Conservation (phyloP, 2,113 vertebrate species). For the Odocoileus hemionus region DNA sequence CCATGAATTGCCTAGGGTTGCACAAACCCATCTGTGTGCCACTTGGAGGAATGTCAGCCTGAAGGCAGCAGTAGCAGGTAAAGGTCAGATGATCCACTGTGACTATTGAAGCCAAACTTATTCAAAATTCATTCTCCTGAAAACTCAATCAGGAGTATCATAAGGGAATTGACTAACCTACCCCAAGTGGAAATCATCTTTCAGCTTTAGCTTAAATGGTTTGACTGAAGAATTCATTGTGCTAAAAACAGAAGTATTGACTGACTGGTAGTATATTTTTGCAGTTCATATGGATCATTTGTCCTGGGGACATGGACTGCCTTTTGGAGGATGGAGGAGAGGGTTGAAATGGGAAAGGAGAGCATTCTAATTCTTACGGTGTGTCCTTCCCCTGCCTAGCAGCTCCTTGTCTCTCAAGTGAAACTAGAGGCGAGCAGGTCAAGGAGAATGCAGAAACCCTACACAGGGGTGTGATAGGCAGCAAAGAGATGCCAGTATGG, state of each 20-base stretch:
- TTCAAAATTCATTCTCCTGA: not conserved
- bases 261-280: not conserved
- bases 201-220: not conserved
- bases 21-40: not conserved
- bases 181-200: not conserved
- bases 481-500: not conserved
- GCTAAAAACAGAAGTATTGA: not conserved
- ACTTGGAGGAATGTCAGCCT: not conserved
- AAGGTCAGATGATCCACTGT: not conserved
- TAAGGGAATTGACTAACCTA: not conserved
- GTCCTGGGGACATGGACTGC: not conserved
- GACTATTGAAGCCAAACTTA: not conserved
- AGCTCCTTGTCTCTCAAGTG: not conserved
- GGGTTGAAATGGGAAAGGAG: not conserved
- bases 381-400: not conserved
- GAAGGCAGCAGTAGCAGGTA: not conserved
- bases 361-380: not conserved
- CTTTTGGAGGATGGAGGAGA: not conserved
- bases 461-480: not conserved
- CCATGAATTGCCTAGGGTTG: not conserved
- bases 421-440: not conserved
- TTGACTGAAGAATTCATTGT: slow-evolving; percentile 1
- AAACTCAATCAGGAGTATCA: not conserved
- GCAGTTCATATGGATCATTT: not conserved
- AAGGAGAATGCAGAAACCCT: not conserved